Percentiles rank a stretch among this genome's conserved stretches.
phyloP scores from a whole-genome alignment of 2,113 vertebrate species.

The Leiothrix lutea region DNA sequence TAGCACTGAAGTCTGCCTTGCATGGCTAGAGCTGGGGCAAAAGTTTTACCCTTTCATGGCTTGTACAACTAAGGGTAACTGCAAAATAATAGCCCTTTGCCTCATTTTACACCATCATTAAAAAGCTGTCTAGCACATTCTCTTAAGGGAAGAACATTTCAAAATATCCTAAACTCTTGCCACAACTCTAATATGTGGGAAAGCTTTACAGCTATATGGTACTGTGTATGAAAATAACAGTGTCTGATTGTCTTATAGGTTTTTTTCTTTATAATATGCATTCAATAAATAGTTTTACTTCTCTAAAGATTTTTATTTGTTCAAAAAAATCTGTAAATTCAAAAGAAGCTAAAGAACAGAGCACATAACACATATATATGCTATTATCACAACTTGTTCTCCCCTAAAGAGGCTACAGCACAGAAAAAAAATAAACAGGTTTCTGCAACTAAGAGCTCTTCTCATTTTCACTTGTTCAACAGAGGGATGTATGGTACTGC shows the following conservation, averaged over 20 bases:
- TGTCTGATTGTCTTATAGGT: background rate
- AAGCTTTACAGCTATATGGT: background rate
- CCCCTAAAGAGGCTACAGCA: background rate
- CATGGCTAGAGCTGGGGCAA: background rate
- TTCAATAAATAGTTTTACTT: background rate
- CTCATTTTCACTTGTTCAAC: background rate
- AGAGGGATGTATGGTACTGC: accelerated
- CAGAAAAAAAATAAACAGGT: background rate
- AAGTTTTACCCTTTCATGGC: background rate
- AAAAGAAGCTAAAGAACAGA: background rate
- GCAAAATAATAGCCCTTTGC: background rate
- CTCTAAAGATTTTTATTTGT: background rate
- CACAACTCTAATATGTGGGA: background rate
- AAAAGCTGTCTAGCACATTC: background rate
- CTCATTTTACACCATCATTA: background rate
- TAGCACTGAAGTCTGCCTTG: background rate
- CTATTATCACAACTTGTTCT: background rate
- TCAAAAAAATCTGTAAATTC: background rate
- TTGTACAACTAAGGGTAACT: background rate
- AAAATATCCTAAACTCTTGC: background rate
- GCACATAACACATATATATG: background rate
- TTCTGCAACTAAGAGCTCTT: background rate
- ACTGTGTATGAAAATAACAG: background rate
- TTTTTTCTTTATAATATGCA: background rate
- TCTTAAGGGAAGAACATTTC: background rate